Conservation (phyloP, 2,888 invertebrate genomes). For the Dexiosoma caninum region DNA sequence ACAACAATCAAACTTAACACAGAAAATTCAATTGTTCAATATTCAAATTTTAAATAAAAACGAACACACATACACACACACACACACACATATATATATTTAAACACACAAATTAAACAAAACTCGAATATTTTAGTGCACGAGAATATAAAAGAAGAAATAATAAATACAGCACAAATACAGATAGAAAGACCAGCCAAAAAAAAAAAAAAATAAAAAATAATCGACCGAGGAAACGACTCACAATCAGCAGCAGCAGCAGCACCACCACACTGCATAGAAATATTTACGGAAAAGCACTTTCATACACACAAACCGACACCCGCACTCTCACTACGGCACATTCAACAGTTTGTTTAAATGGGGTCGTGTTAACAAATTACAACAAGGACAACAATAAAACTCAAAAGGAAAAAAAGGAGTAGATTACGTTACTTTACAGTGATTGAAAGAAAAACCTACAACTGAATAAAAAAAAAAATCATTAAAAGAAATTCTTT, state of each 20-base stretch:
- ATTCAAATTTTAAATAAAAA: background rate
- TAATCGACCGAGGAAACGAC: constrained; percentile 6
- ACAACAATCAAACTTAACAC: constrained; percentile 47
- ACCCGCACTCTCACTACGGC: background rate
- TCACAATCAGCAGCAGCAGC: constrained; percentile 31
- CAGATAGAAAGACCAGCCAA: constrained; percentile 4
- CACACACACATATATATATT: constrained; percentile 27
- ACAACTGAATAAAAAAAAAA: background rate
- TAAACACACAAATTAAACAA: constrained; percentile 59
- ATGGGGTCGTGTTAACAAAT: constrained; percentile 47
- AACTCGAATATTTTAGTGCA: constrained; percentile 13
- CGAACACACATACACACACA: constrained; percentile 32
- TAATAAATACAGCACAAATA: constrained; percentile 28
- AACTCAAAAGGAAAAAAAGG: constrained; percentile 6
- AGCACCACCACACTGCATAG: constrained; percentile 10
- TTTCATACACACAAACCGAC: constrained; percentile 5
- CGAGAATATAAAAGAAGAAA: constrained; percentile 5
- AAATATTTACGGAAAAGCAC: background rate
- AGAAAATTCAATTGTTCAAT: background rate
- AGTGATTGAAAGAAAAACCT: constrained; percentile 29
- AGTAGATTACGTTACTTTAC: constrained; percentile 49
- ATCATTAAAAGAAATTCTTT: background rate
- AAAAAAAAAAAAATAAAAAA: background rate
- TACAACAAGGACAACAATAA: constrained; percentile 5
- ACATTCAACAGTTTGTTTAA: constrained; percentile 58